phyloP scores from a whole-genome alignment of 2,888 invertebrate genomes.

The Meta bourneti region DNA sequence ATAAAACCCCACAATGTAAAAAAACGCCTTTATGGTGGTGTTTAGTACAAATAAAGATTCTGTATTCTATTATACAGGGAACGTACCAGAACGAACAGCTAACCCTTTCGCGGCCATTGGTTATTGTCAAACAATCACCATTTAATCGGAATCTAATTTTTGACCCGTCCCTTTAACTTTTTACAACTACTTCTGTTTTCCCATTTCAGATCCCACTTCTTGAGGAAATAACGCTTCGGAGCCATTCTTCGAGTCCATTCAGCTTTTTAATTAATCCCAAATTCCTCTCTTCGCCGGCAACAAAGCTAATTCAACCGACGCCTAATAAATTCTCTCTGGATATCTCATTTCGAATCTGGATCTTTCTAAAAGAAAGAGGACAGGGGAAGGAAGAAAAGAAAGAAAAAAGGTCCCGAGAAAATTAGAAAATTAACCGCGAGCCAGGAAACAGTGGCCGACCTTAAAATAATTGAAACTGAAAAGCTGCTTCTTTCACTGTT shows the following conservation, averaged over 20 bases:
- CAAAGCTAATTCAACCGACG: constrained; percentile 24
- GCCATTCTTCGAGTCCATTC: constrained; percentile 50
- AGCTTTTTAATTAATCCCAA: constrained; percentile 69
- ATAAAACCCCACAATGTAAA: too few relatives aligned
- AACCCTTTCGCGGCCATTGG: too few relatives aligned
- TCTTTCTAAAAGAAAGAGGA: background rate
- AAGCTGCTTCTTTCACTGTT: constrained; percentile 67
- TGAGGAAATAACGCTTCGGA: constrained; percentile 48
- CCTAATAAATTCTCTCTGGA: constrained; percentile 41
- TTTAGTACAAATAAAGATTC: too few relatives aligned
- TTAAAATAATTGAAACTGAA: constrained; percentile 72
- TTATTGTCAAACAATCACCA: too few relatives aligned
- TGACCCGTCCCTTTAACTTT: background rate
- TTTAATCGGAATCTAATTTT: background rate
- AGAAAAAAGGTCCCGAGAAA: constrained; percentile 31
- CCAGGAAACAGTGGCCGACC: constrained; percentile 29
- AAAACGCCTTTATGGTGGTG: too few relatives aligned
- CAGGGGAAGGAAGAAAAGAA: constrained; percentile 10
- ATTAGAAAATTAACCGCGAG: constrained; percentile 74
- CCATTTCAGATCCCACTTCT: background rate
- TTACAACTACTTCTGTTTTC: background rate
- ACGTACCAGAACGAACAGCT: too few relatives aligned
- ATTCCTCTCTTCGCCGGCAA: background rate
- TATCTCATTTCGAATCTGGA: constrained; percentile 41
- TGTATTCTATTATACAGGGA: too few relatives aligned